Base-by-base conservation (phyloP, 1,140 invertebrate species). In the Macrotrachela quadricornifera region DNA sequence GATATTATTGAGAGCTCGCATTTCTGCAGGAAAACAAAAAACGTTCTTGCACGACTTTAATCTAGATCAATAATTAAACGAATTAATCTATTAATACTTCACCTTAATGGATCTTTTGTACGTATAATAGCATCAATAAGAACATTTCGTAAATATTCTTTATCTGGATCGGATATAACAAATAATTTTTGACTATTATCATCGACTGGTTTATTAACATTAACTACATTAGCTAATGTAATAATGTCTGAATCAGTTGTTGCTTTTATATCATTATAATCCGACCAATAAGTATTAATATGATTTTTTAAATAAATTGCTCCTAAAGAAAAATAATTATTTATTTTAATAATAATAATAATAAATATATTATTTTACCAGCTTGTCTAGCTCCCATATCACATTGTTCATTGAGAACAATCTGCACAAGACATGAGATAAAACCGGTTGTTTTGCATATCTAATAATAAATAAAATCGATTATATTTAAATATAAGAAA, bases 281-380 rank as follows among this genome's bases (percentile, higher is more conserved):
- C 79, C 56, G 86, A 77, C 92, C 92, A 97, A 69, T 78, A 81
- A 59, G 79, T 77, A 42, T 77, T 79, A 39, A 96, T 76, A 63
- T 91, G 74, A 74, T 97, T 97, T 72, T 99, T 97, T 46, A 97
- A 71, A 73, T 92, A 97, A 59, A 97, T 85, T 36, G 82, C 88
- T 64, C 21, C 21, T 30, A 30, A 30, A 30, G 8, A 30, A 30
- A 30, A 2, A 30, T 2, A 30, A 30, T 4, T 2, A 30, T 30
- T 8, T 2, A 30, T 30, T 30, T 2, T n/a, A n/a, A n/a, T n/a
- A n/a, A 30, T 4, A 8, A 30, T 4, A 30, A 30, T 8, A 2
- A 30, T 4, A 30, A 30, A 30, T 30, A 4, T 8, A 4, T 8
- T 30, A 4, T 30, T 8, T 30, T 30, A 30, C 80, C 79, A 57